Evolutionary conservation across 2,113 vertebrate species (phyloP).

Genomic region (Chrysochloris asiatica): DNA sequence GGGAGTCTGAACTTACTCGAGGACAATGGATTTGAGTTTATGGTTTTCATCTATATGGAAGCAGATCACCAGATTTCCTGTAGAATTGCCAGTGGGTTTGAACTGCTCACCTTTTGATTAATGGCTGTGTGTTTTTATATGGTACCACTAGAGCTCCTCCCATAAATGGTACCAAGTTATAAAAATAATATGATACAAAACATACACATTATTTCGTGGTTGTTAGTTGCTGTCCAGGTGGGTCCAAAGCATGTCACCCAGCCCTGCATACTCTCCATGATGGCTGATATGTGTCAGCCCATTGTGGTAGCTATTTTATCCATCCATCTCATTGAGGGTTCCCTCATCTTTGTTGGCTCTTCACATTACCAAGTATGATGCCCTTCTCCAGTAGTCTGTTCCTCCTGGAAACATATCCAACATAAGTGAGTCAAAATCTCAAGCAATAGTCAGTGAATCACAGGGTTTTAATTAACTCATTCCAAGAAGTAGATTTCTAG

Average conservation of each 20-base stretch:
- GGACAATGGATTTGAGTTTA: neutral
- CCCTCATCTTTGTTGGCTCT: neutral
- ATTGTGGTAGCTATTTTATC: too few relatives aligned
- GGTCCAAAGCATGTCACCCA: neutral
- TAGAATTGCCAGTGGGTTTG: neutral
- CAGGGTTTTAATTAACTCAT: neutral
- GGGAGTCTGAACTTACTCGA: neutral
- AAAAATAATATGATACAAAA: neutral
- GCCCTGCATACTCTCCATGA: neutral
- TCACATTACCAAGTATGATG: neutral
- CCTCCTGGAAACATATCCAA: neutral
- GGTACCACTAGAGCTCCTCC: neutral
- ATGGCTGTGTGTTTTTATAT: too few relatives aligned
- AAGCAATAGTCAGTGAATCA: neutral
- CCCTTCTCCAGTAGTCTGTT: neutral
- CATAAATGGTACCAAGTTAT: neutral
- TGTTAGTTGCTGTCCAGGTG: neutral
- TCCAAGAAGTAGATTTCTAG: neutral
- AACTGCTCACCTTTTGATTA: neutral
- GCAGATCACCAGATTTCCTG: neutral
- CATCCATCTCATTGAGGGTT: neutral
- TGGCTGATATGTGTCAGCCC: neutral
- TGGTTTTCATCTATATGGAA: neutral
- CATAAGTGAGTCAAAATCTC: too few relatives aligned
- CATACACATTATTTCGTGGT: too few relatives aligned